phyloP scores from a whole-genome alignment of 2,797 vertebrate genomes.

The Melanogrammus aeglefinus region DNA sequence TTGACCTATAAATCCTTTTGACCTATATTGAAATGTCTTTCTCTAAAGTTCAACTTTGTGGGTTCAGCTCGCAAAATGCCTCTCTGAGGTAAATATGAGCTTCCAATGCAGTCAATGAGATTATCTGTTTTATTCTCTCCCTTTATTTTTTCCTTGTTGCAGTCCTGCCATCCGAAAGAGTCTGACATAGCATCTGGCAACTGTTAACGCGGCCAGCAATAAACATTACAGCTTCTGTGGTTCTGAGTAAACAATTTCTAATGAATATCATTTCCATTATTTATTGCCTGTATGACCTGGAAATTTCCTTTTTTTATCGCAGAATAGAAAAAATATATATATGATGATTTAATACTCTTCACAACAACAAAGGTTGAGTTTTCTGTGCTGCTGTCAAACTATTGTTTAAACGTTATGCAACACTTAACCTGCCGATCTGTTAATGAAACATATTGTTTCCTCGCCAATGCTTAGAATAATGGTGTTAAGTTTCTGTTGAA shows the following conservation, averaged over 20 bases:
- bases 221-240: not conserved
- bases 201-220: not conserved
- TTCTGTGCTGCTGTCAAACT: not conserved
- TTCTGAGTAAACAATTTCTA: not conserved
- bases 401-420: too few species aligned
- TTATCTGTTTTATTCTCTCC: not conserved
- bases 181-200: not conserved
- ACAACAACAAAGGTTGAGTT: not conserved
- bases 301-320: not conserved
- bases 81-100: not conserved
- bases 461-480: too few species aligned
- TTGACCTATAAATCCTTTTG: not conserved
- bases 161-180: not conserved
- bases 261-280: slow-evolving; percentile 4
- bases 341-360: not conserved
- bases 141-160: not conserved
- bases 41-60: not conserved
- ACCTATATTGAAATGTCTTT: not conserved
- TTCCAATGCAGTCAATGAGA: not conserved
- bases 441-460: too few species aligned
- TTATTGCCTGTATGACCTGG: not conserved
- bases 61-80: not conserved
- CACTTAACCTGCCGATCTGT: too few species aligned
- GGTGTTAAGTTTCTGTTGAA: too few species aligned
- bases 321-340: not conserved